These are phyloP conservation scores for Philereme vetulata DNA, from an alignment of 2,888 invertebrate genomes.

Conservation along the genomic window DNA sequence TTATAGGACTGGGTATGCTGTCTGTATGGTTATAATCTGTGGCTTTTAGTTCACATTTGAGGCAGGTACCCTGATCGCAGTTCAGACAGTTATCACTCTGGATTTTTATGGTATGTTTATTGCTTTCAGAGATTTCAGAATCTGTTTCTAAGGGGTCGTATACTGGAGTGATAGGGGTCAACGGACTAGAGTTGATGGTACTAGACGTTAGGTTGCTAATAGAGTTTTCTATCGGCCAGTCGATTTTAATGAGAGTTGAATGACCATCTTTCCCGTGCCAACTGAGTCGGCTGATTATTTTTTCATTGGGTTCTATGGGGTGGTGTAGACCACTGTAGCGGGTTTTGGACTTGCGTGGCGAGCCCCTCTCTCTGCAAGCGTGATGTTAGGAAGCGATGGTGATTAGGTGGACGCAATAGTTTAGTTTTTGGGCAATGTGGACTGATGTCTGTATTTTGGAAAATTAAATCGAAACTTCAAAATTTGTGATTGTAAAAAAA, in stretches of 20 bases:
- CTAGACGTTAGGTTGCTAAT: conserved; percentile 62
- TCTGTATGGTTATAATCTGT: conserved; percentile 66
- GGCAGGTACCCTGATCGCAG: conserved; percentile 67
- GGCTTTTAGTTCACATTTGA: conserved; percentile 74
- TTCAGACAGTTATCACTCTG: conserved; percentile 60
- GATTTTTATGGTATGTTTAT: conserved; percentile 71
- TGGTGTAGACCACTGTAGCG: conserved; percentile 71
- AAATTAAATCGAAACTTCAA: no score
- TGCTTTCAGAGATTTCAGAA: conserved; percentile 68
- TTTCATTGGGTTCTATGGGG: conserved; percentile 47
- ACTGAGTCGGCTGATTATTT: conserved; percentile 58
- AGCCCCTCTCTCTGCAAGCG: conserved; percentile 73
- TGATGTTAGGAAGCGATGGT: conserved; percentile 43
- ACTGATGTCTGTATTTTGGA: not conserved
- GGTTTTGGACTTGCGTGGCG: conserved; percentile 70
- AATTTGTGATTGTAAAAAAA: no score
- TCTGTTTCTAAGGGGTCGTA: conserved; percentile 77
- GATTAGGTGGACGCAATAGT: conserved; percentile 18
- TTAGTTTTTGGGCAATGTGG: conserved; percentile 25
- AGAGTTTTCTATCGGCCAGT: conserved; percentile 72
- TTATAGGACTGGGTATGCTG: conserved; percentile 64
- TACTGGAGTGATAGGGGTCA: conserved; percentile 65
- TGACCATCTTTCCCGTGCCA: conserved; percentile 79
- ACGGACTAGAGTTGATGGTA: conserved; percentile 65
- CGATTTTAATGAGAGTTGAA: conserved; percentile 75